A percentile compares a stretch with the other conserved stretches of the same genome.
Evolutionary conservation across 92 coral and sea anemone species (phyloP).

Genomic region (Metridium senile): DNA sequence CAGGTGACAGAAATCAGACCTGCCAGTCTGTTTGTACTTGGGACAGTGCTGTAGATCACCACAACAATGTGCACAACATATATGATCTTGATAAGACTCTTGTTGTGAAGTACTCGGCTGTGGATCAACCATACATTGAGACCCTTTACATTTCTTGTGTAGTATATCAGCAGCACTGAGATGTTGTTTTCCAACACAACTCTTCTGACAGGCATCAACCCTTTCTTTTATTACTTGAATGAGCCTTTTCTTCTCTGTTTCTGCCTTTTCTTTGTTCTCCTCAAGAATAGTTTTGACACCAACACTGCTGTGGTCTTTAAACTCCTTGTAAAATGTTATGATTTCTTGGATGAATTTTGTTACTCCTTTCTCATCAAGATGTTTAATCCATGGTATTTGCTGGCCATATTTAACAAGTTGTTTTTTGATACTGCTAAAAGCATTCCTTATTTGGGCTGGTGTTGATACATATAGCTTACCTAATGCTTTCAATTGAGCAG

Average conservation of each 20-base stretch:
- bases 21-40: conserved; percentile 8
- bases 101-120: neutral
- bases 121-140: neutral
- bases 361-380: conserved; percentile 12
- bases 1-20: conserved; percentile 17
- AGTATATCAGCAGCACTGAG: conserved; percentile 1
- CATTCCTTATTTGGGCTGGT: neutral
- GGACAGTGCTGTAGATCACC: neutral
- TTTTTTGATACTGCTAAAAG: neutral
- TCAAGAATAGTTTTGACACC: conserved; percentile 42
- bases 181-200: neutral
- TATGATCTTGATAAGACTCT: neutral
- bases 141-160: conserved; percentile 10
- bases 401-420: conserved; percentile 55
- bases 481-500: conserved; percentile 30
- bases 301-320: conserved; percentile 28
- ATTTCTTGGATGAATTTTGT: conserved; percentile 10
- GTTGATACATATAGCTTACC: conserved; percentile 17
- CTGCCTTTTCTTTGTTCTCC: conserved; percentile 39
- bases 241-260: conserved; percentile 25
- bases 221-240: conserved; percentile 57
- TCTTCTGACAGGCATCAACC: conserved; percentile 20
- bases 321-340: conserved; percentile 40
- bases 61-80: conserved; percentile 15
- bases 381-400: conserved; percentile 70